A percentile compares a stretch with the other conserved stretches of the same genome.
Conservation (phyloP, 2,888 invertebrate species). For the Drosophila infuscata region DNA sequence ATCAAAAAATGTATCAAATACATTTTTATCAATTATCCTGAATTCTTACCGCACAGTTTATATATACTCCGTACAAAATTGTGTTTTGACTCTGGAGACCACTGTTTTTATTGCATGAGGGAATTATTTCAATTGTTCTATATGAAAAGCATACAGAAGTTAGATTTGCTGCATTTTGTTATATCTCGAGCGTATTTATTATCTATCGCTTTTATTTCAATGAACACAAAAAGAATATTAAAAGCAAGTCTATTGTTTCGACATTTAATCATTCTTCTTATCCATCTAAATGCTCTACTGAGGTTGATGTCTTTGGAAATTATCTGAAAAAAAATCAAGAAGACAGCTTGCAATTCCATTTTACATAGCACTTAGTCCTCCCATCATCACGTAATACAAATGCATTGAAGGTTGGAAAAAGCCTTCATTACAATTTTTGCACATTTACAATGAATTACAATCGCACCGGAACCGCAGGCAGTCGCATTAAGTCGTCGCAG, state of each 20-base stretch:
- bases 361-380: slow-evolving; percentile 23
- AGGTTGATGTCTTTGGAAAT: neutral
- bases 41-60: neutral
- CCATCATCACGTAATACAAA: slow-evolving; percentile 19
- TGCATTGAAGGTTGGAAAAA: slow-evolving; percentile 33
- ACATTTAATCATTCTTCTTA: neutral
- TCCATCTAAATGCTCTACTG: neutral
- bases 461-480: slow-evolving; percentile 30
- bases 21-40: neutral
- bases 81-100: neutral
- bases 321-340: neutral
- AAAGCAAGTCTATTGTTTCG: neutral
- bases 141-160: neutral
- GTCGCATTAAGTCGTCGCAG: slow-evolving; percentile 27
- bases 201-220: neutral
- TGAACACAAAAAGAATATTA: neutral
- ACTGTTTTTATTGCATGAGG: neutral
- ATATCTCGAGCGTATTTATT: neutral
- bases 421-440: slow-evolving; percentile 45
- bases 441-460: slow-evolving; percentile 50
- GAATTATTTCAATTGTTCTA: neutral
- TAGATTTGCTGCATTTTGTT: neutral
- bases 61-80: neutral
- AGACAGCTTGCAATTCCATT: neutral
- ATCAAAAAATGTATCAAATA: neutral